Conservation (phyloP, 2,797 vertebrate species). For the Gobionotothen gibberifrons region DNA sequence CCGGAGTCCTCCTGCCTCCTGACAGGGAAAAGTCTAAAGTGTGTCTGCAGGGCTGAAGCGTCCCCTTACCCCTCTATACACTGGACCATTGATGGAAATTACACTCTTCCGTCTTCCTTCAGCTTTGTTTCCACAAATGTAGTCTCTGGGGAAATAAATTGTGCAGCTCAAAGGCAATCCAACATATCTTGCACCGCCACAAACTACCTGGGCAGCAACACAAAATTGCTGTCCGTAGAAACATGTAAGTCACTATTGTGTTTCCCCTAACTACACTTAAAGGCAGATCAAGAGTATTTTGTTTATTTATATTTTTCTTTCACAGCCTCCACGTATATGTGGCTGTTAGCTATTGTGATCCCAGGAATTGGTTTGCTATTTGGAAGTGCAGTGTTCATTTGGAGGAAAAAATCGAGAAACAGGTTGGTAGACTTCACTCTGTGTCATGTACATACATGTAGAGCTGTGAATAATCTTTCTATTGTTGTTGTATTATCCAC, state of each 20-base stretch:
- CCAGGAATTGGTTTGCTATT: slow-evolving; percentile 25
- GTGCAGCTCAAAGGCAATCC: neutral
- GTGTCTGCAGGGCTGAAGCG: slow-evolving; percentile 54
- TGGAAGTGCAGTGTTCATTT: slow-evolving; percentile 18
- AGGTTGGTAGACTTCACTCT: slow-evolving; percentile 33
- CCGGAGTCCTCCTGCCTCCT: slow-evolving; percentile 50
- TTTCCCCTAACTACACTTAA: neutral
- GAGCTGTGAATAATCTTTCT: neutral
- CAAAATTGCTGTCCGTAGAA: slow-evolving; percentile 10
- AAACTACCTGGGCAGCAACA: slow-evolving; percentile 26
- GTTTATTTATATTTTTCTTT: neutral
- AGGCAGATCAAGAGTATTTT: neutral
- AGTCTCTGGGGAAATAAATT: slow-evolving; percentile 24
- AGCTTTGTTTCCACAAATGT: neutral
- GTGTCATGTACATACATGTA: neutral
- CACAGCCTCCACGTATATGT: slow-evolving; percentile 10
- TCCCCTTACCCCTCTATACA: slow-evolving; percentile 46
- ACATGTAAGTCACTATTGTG: slow-evolving; percentile 18
- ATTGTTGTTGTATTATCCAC: neutral
- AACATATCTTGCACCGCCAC: slow-evolving; percentile 29
- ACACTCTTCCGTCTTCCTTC: slow-evolving; percentile 3
- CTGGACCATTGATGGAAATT: slow-evolving; percentile 52
- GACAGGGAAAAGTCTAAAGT: slow-evolving; percentile 25
- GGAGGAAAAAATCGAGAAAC: slow-evolving; percentile 24
- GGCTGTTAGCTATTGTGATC: neutral